Evolutionary conservation across 1,140 invertebrate species (phyloP).

Genomic region (Meteorus sp.): DNA sequence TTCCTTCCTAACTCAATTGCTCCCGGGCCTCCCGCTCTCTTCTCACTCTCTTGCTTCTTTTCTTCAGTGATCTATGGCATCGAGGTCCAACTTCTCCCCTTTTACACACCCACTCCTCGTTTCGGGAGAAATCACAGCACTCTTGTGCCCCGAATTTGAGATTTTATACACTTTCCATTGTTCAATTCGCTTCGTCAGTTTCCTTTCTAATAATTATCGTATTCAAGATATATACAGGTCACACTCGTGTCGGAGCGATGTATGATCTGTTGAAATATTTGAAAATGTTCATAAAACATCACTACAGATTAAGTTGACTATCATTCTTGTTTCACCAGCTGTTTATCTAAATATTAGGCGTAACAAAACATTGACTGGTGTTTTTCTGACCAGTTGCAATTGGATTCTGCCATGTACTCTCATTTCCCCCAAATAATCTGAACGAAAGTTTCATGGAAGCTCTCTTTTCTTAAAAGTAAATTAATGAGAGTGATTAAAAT

Average conservation of each 20-base stretch:
- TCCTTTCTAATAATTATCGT: neutral
- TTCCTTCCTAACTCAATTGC: slow-evolving; percentile 61
- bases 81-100: no score
- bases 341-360: no score
- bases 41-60: neutral
- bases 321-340: no score
- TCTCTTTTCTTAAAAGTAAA: no score
- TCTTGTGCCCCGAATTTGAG: slow-evolving; percentile 45
- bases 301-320: no score
- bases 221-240: neutral
- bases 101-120: slow-evolving; percentile 25
- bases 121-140: slow-evolving; percentile 51
- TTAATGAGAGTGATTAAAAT: slow-evolving; percentile 12
- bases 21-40: slow-evolving; percentile 26
- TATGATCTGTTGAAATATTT: neutral
- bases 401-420: no score
- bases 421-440: no score
- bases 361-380: no score
- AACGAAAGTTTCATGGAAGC: no score
- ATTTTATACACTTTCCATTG: slow-evolving; percentile 18
- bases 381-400: no score
- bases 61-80: slow-evolving; percentile 50
- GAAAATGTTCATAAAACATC: slow-evolving; percentile 14
- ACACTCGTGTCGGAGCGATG: neutral
- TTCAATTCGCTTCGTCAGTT: no score